These are phyloP conservation scores for Podarcis cretensis DNA, from an alignment of 2,113 vertebrate species.

Conservation along the genomic window DNA sequence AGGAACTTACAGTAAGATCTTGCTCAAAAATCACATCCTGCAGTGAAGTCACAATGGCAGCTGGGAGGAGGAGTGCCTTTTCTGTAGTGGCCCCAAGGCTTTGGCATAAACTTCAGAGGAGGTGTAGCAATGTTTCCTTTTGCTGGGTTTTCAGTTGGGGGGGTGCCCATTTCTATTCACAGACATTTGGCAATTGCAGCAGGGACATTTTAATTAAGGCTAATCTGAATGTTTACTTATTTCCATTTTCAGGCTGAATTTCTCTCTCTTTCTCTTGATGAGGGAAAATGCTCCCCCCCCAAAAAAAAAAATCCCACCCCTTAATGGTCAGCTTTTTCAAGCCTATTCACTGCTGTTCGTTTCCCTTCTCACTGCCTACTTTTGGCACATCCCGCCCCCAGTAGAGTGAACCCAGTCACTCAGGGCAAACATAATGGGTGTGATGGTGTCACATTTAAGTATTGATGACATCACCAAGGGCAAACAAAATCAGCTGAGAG, in stretches of 20 bases:
- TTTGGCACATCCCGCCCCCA: not conserved
- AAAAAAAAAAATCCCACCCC: not conserved
- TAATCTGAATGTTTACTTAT: not conserved
- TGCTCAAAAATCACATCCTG: not conserved
- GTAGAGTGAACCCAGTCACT: not conserved
- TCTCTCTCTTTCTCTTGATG: not conserved
- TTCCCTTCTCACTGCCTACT: not conserved
- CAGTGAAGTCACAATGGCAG: not conserved
- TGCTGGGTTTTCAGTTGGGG: not conserved
- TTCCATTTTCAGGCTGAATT: not conserved
- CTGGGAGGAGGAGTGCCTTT: not conserved
- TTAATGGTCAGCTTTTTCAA: not conserved
- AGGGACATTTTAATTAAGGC: not conserved
- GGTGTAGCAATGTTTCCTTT: not conserved
- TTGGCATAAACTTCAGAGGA: not conserved
- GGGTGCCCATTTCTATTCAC: not conserved
- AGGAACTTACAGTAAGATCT: not conserved
- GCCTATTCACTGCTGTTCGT: not conserved
- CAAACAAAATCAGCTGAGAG: not conserved
- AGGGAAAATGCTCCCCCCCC: not conserved
- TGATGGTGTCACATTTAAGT: not conserved
- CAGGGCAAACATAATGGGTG: not conserved
- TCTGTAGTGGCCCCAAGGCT: not conserved
- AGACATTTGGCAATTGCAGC: not conserved
- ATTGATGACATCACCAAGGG: not conserved